Conservation (phyloP, 2,113 vertebrate species). For the Oplegnathus fasciatus region DNA sequence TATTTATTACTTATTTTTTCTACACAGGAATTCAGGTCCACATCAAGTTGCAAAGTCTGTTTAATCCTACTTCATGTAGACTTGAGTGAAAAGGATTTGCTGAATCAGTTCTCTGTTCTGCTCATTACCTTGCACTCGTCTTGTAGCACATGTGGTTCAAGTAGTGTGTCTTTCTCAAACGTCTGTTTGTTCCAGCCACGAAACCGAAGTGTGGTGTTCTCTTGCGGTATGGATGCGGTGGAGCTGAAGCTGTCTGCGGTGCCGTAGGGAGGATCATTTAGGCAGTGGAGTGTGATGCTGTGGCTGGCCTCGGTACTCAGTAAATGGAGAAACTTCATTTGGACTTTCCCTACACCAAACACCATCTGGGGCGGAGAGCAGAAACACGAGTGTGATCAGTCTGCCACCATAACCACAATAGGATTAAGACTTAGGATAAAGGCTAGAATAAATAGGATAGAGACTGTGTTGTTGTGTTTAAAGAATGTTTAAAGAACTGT, state of each 20-base stretch:
- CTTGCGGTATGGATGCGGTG: constrained; percentile 54
- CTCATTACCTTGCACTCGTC: constrained; percentile 93
- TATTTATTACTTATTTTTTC: not conserved
- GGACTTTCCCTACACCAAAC: constrained; percentile 92
- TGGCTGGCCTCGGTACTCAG: constrained; percentile 95
- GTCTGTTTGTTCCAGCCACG: constrained; percentile 94
- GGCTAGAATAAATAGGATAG: too few relatives aligned
- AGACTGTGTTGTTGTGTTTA: too few relatives aligned
- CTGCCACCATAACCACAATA: not conserved
- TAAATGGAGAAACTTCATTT: constrained; percentile 99
- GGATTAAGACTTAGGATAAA: too few relatives aligned
- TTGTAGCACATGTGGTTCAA: constrained; percentile 90
- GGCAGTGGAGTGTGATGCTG: constrained; percentile 91
- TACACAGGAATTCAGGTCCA: not conserved
- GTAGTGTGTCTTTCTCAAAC: constrained; percentile 88
- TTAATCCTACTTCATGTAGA: not conserved
- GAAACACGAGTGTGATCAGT: not conserved
- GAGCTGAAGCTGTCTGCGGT: constrained; percentile 68
- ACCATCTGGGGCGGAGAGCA: constrained; percentile 85
- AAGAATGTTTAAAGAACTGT: not conserved
- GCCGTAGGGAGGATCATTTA: constrained; percentile 77
- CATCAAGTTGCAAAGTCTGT: not conserved
- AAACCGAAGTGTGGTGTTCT: constrained; percentile 85
- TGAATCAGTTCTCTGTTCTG: not conserved
- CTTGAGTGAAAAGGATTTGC: not conserved